Base-by-base conservation (phyloP, 2,797 vertebrate genomes). In the Borostomias antarcticus region DNA sequence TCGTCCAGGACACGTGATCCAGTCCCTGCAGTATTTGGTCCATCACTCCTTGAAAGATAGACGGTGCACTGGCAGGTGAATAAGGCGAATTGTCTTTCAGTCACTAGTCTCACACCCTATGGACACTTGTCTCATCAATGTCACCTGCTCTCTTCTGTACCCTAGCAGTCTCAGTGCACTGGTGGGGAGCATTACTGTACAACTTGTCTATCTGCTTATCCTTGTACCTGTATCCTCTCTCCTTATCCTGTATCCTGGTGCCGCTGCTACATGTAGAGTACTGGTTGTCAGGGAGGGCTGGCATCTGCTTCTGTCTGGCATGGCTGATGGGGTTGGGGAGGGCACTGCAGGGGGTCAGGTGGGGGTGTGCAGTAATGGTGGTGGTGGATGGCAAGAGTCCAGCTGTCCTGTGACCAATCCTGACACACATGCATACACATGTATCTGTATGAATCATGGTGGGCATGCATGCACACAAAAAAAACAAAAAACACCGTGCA, bases 301-400 rank as follows among this genome's bases (percentile, higher is more conserved):
- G 47, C 72, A 73, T 77, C 64, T 75, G 70, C 48, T 70, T 62
- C 69, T 57, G 64, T 70, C 57, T 68, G 71, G 63, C 48, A 63
- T n/a, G 10, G 37, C 64, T 37, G 58, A 50, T 10, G 68, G 68
- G 69, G 61, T 70, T 56, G 33, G 62, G 57, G 58, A 13, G 2
- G 62, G 17, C 5, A 59, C 51, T 57, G 58, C 66, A 58, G 35
- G 64, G 62, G 62, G 40, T 45, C 40, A 45, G 40, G 17, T 45
- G 15, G 33, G 62, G 33, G 29, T 4, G 50, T 43, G 53, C 15
- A 4, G 17, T 15, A 17, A 45, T 45, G 17, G 40, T 45, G 40
- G 33, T 58, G 28, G 45, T 5, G 53, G 53, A 43, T 70, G 63
- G 15, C 57, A 45, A 62, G 53, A 58, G 40, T 66, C 29, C 59